phyloP scores from a whole-genome alignment of 92 coral and sea anemone genomes.

The Chrysogorgia sp. region DNA sequence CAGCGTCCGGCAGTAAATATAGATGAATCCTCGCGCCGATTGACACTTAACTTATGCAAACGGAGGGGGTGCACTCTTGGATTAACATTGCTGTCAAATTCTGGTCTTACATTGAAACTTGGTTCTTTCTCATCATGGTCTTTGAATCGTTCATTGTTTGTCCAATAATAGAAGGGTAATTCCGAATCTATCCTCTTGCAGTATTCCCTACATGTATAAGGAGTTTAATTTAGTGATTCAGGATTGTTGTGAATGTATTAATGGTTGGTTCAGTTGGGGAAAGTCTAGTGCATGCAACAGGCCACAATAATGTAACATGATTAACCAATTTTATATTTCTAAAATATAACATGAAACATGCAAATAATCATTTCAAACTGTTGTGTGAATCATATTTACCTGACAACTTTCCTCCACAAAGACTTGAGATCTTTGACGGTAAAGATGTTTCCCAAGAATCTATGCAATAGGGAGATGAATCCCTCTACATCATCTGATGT shows the following conservation, averaged over 20 bases:
- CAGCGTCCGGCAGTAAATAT: no score
- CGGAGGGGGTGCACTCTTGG: background rate
- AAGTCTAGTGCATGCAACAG: no score
- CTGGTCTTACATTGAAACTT: no score
- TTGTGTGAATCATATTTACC: constrained; percentile 21
- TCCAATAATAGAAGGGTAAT: constrained; percentile 41
- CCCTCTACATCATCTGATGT: constrained; percentile 71
- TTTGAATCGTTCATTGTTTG: constrained; percentile 41
- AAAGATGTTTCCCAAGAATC: constrained; percentile 60
- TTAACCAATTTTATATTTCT: no score
- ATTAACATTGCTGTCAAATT: constrained; percentile 11
- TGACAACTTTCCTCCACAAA: constrained; percentile 65
- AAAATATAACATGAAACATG: no score
- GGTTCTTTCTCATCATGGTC: constrained; percentile 42
- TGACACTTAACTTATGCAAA: no score
- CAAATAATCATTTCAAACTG: no score
- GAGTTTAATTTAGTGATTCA: no score
- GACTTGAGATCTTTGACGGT: constrained; percentile 64
- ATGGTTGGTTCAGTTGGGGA: no score
- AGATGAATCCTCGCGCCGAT: no score
- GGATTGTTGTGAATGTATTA: no score
- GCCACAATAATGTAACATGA: no score
- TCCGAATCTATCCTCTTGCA: constrained; percentile 42
- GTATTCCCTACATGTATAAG: constrained; percentile 11
- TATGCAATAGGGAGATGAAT: constrained; percentile 55